These are phyloP conservation scores for Ischnura elegans DNA, from an alignment of 2,888 invertebrate species.

Conservation along the genomic window DNA sequence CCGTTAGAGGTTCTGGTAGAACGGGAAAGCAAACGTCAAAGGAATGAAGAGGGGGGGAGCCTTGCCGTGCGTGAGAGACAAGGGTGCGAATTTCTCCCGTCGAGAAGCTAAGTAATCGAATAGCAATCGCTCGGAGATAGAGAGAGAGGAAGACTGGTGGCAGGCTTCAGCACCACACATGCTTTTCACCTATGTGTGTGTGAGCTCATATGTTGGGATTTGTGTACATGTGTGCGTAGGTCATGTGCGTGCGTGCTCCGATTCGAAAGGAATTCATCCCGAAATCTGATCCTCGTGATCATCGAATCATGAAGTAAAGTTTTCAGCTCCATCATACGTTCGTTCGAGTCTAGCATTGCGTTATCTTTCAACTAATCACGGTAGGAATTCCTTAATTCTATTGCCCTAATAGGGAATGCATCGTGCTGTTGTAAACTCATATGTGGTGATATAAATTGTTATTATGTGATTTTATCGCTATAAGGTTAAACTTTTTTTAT, in stretches of 20 bases:
- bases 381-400: too few relatives aligned
- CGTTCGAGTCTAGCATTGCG: background rate
- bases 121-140: background rate
- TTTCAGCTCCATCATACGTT: background rate
- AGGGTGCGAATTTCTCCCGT: background rate
- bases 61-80: background rate
- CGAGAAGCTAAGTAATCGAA: slow-evolving; percentile 27
- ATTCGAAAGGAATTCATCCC: background rate
- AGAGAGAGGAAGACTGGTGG: too few relatives aligned
- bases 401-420: too few relatives aligned
- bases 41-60: background rate
- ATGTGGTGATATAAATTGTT: too few relatives aligned
- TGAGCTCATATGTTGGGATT: background rate
- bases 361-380: too few relatives aligned
- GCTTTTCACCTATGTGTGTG: background rate
- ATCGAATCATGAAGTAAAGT: background rate
- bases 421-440: too few relatives aligned
- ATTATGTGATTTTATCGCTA: too few relatives aligned
- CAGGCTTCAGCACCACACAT: background rate
- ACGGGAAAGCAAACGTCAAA: background rate
- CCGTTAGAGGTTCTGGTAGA: background rate
- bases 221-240: background rate
- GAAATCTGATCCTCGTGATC: background rate
- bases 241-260: background rate
- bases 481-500: too few relatives aligned